Base-by-base conservation (phyloP, 2,797 vertebrate genomes). In the Pempheris klunzingeri region DNA sequence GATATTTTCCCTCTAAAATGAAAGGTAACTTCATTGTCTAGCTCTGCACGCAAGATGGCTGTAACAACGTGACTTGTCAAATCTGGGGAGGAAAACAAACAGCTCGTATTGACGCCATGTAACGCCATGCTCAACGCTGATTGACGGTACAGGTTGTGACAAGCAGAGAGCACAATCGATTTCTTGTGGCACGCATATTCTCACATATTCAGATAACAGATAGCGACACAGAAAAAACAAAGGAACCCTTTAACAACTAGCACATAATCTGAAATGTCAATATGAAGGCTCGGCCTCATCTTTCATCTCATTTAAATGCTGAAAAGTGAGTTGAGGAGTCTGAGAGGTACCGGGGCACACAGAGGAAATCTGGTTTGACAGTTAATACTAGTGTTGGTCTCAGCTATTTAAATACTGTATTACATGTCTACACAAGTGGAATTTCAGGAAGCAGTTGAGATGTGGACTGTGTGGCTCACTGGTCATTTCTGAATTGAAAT, bases 141-240 rank as follows among this genome's bases (percentile, higher is more conserved):
- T 79, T 86, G 87, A 90, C 61, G 66, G 41, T 43, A 81, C 68
- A 67, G 65, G 79, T 71, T 81, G 73, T 85, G 81, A 85, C 82
- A 87, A 67, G 83, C 82, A 75, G 61, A 52, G 67, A 78, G 77
- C 64, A 67, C 49, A 64, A 75, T 58, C 38, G 52, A 72, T 77
- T 81, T 82, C 58, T 53, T 22, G 36, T 63, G 72, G 78, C 84
- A 74, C 14, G 20, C 55, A 57, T 74, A 73, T 81, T 82, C 62
- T 71, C 53, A 76, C n/a, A 55, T 71, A 47, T 73, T 71, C 46
- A 69, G 53, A 72, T 62, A 75, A 26, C 30, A 71, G 36, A 65
- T 53, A 60, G 59, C 38, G 24, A 47, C 0, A 20, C 17, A 32
- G 26, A n/a, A 46, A 60, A 67, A 79, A 62, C n/a, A 50, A 71